These are phyloP conservation scores for Drosophila fungiperda DNA, from an alignment of 2,888 invertebrate species.

Conservation along the genomic window DNA sequence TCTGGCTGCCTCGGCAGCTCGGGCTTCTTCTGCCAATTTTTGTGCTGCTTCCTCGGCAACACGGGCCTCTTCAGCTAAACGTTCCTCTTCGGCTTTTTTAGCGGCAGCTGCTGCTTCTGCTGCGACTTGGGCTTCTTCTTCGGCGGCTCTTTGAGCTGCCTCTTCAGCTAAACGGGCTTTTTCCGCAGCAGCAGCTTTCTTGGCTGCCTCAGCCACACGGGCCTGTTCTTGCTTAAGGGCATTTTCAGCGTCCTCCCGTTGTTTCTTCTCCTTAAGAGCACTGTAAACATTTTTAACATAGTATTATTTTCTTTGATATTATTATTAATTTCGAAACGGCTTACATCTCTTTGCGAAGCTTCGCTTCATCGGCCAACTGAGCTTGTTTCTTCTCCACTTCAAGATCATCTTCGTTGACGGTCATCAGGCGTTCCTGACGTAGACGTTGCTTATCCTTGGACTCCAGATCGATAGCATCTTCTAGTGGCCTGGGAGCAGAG, in stretches of 20 bases:
- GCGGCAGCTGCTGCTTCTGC: slow-evolving; percentile 84
- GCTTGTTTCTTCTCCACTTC: slow-evolving; percentile 86
- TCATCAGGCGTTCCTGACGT: slow-evolving; percentile 87
- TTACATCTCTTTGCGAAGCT: slow-evolving; percentile 85
- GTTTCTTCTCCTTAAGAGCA: slow-evolving; percentile 87
- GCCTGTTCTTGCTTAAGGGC: slow-evolving; percentile 86
- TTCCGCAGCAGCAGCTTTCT: slow-evolving; percentile 84
- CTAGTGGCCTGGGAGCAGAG: slow-evolving; percentile 87
- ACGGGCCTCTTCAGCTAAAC: slow-evolving; percentile 85
- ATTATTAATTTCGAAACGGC: slow-evolving; percentile 3
- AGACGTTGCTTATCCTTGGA: slow-evolving; percentile 88
- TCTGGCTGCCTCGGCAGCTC: slow-evolving; percentile 85
- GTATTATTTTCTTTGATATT: neutral
- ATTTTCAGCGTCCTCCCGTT: slow-evolving; percentile 84
- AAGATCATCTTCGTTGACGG: slow-evolving; percentile 85
- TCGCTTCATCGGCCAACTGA: slow-evolving; percentile 86
- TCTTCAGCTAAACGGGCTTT: slow-evolving; percentile 85
- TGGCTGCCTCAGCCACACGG: slow-evolving; percentile 85
- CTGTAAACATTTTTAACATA: slow-evolving; percentile 71
- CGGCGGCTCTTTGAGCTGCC: slow-evolving; percentile 85
- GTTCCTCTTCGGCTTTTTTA: slow-evolving; percentile 77
- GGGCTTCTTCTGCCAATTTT: slow-evolving; percentile 85
- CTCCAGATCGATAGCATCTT: slow-evolving; percentile 87
- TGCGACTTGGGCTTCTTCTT: slow-evolving; percentile 85
- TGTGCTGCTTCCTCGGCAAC: slow-evolving; percentile 84